Evolutionary conservation across 35 echinoderm and acorn worm genomes (phyloP), one percentile per base, ranked within the genome.

Genomic region (Chiridota heheva): DNA sequence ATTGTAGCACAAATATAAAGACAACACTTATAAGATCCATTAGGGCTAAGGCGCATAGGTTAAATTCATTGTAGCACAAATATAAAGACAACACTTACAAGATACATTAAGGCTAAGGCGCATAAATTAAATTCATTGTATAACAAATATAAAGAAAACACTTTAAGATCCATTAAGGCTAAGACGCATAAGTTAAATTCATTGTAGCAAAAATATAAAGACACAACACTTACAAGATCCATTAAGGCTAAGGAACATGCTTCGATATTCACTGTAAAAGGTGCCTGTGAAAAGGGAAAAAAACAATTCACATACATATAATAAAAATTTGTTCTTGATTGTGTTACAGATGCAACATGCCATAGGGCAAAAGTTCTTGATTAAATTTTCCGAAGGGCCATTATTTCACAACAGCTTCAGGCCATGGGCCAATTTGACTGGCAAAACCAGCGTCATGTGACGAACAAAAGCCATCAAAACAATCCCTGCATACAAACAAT

Each of bases 191-290:
- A 22, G 10, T 13, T 10, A 22, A 53, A 22, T 22, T 53, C 48
- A 53, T 10, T 66, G 10, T 10, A 15, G 8, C 22, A 44, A 4
- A 12, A 53, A n/a, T 5, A 40, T 0, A 55, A 5, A 10, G 40
- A 75, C 16, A 44, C 29, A 42, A 28, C 38, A 35, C 80, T 83
- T 46, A 83, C 80, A 40, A 83, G 13, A 44, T 83, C 80, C 90
- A 92, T 92, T 29, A 81, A 81, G 2, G 85, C 75, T 17, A 92
- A 42, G 12, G 78, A 83, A 92, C 82, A 76, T 13, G 81, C 77
- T 59, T 82, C 77, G 2, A 87, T 73, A 26, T 53, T 70, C n/a
- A 92, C 69, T 82, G 45, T 58, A 65, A 92, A 92, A 33, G 90
- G 90, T 28, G 90, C 90, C 90, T 92, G 36, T 1, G 34, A 36